Percentiles rank a stretch among this genome's conserved stretches.
These are phyloP conservation scores for Bos javanicus DNA, from an alignment of 2,113 vertebrate genomes.

Conservation along the genomic window DNA sequence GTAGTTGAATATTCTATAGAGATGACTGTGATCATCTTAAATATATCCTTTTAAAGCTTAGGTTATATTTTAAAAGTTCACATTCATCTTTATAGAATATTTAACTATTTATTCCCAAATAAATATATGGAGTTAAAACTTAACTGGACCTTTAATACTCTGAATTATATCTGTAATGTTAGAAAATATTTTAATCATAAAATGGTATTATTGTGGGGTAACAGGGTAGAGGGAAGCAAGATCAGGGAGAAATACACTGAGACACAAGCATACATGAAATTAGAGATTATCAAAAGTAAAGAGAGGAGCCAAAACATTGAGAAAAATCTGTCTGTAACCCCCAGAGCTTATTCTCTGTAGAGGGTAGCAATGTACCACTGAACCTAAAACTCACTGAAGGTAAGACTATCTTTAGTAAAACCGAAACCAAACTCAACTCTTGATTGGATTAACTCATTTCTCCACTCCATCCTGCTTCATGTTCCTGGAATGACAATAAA, in stretches of 20 bases:
- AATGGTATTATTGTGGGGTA: neutral
- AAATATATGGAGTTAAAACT: neutral
- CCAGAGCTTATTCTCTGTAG: neutral
- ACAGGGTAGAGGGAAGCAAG: neutral
- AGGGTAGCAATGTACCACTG: neutral
- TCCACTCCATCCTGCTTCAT: fast-evolving
- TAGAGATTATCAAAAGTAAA: neutral
- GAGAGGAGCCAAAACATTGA: neutral
- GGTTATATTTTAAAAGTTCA: neutral
- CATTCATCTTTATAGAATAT: neutral
- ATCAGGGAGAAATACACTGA: neutral
- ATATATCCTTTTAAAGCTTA: neutral
- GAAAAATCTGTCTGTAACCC: neutral
- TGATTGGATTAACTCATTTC: neutral
- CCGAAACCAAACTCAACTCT: neutral
- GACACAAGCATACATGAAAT: neutral
- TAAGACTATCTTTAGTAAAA: neutral
- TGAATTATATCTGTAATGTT: neutral
- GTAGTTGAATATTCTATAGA: neutral
- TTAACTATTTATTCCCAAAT: neutral
- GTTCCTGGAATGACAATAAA: neutral
- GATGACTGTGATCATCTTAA: neutral
- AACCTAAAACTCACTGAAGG: neutral
- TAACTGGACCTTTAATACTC: neutral
- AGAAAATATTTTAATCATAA: neutral